Conservation (phyloP, 2,113 vertebrate species). For the Uria aalge region DNA sequence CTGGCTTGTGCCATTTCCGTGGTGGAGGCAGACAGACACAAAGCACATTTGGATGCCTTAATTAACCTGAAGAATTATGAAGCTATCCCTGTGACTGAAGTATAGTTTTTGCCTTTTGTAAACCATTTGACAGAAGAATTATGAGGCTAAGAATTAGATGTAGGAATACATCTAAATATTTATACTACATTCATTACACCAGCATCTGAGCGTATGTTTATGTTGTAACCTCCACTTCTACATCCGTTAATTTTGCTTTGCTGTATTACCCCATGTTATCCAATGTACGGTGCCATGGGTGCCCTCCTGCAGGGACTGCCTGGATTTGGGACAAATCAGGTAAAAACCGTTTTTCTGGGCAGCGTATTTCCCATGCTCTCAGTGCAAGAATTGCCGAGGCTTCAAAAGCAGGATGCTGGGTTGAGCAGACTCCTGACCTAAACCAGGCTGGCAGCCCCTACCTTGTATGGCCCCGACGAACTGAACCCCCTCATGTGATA, state of each 20-base stretch:
- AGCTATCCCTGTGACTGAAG: neutral
- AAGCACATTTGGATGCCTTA: neutral
- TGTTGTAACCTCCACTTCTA: neutral
- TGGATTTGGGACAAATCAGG: rapidly evolving
- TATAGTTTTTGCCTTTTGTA: constrained; percentile 3
- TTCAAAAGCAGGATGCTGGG: neutral
- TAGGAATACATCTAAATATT: constrained; percentile 54
- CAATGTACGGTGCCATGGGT: neutral
- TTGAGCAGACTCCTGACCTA: neutral
- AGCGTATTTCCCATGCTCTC: neutral
- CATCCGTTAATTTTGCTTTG: neutral
- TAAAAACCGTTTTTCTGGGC: neutral
- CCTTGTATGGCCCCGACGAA: neutral
- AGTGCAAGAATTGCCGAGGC: neutral
- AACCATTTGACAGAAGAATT: constrained; percentile 36
- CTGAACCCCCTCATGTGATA: rapidly evolving
- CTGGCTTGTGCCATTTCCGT: neutral
- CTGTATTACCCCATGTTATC: neutral
- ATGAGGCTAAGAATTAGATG: constrained; percentile 18
- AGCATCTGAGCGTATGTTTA: neutral
- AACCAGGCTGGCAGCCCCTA: neutral
- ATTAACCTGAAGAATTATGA: constrained; percentile 27
- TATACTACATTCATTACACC: neutral
- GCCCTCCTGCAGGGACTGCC: neutral
- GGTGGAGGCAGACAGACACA: neutral